Evolutionary conservation across 2,113 vertebrate genomes (phyloP).

Genomic region (Mustelus asterias): DNA sequence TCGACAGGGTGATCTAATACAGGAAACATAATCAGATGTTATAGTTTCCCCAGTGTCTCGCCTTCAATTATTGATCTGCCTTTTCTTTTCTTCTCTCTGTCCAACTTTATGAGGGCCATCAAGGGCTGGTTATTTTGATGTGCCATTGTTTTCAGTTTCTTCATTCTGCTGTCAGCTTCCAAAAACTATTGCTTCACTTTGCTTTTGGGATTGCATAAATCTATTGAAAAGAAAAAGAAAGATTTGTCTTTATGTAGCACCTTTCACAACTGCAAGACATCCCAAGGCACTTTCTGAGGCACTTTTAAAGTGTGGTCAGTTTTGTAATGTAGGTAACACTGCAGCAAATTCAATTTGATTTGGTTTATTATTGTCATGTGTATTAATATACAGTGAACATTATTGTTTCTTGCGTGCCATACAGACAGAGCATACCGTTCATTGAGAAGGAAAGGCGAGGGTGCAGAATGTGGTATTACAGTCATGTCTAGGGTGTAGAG

Average conservation of each 20-base stretch:
- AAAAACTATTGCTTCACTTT: background rate
- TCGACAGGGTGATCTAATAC: background rate
- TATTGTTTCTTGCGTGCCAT: too few species aligned
- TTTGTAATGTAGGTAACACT: too few species aligned
- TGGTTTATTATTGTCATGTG: too few species aligned
- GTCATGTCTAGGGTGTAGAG: too few species aligned
- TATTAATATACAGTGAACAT: too few species aligned
- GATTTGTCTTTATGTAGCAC: background rate
- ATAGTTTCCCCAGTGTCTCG: background rate
- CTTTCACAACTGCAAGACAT: background rate
- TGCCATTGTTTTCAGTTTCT: background rate
- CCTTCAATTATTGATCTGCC: slow-evolving; percentile 7
- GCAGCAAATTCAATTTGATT: too few species aligned
- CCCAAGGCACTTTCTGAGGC: background rate
- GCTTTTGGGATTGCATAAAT: background rate
- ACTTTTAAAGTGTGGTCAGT: background rate
- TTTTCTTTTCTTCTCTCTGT: background rate
- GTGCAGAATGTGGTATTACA: too few species aligned
- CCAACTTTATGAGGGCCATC: background rate
- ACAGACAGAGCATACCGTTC: too few species aligned
- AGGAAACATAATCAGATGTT: background rate
- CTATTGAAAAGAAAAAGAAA: background rate
- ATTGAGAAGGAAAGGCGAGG: too few species aligned
- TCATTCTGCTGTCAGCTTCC: background rate
- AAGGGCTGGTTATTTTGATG: background rate